phyloP scores from a whole-genome alignment of 2,113 vertebrate species.

The Etheostoma cragini region DNA sequence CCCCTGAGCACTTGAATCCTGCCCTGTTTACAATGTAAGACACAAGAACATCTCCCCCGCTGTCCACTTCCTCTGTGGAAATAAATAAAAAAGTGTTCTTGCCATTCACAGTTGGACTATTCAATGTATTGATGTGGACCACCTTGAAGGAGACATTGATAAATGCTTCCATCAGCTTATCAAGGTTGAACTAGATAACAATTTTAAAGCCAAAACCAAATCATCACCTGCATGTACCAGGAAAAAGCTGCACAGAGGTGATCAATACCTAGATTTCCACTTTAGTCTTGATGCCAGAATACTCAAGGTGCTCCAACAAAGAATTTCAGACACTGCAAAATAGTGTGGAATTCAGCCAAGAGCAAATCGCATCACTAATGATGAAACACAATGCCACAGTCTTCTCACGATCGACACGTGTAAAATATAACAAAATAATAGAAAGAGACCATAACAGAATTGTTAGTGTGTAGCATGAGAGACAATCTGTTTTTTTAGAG shows the following conservation, averaged over 20 bases:
- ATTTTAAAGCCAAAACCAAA: background rate
- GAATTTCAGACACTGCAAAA: background rate
- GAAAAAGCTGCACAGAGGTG: background rate
- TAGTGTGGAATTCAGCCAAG: background rate
- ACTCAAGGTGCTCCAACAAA: background rate
- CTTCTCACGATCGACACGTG: background rate
- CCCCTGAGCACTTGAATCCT: background rate
- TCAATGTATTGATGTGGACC: background rate
- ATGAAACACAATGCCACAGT: slow-evolving; percentile 8
- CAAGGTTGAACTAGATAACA: background rate
- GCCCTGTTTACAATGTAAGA: background rate
- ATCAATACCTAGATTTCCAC: background rate
- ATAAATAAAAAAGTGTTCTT: background rate
- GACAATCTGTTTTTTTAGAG: background rate
- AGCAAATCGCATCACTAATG: background rate
- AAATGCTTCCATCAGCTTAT: background rate
- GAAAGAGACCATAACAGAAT: background rate
- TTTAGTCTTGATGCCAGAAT: background rate
- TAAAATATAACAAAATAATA: background rate
- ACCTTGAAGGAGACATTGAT: too few species aligned
- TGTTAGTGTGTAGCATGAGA: too few species aligned
- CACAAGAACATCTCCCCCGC: background rate
- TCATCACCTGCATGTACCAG: background rate
- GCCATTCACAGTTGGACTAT: background rate
- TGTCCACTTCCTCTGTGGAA: background rate